Conservation (phyloP, 2,113 vertebrate species). For the Abramis brama region DNA sequence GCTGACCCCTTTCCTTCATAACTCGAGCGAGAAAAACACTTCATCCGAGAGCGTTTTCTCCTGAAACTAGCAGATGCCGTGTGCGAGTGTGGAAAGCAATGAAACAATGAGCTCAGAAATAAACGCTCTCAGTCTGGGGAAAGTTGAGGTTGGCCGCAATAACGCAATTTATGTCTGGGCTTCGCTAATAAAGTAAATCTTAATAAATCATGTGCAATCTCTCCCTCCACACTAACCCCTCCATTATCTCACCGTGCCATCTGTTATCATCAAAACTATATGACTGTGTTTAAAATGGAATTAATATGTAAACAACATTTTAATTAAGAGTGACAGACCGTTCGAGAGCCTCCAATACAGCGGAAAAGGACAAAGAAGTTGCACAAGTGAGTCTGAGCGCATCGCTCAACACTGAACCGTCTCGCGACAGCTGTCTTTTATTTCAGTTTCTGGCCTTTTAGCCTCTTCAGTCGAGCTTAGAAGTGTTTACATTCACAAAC, state of each 20-base stretch:
- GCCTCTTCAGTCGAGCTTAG: background rate
- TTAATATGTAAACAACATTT: slow-evolving; percentile 99
- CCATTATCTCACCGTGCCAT: slow-evolving; percentile 89
- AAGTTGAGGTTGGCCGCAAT: slow-evolving; percentile 78
- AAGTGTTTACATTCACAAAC: too few species aligned
- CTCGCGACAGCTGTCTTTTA: background rate
- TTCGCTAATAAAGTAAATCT: slow-evolving; percentile 92
- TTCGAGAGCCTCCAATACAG: slow-evolving; percentile 27
- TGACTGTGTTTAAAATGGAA: slow-evolving; percentile 97
- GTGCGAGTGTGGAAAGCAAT: slow-evolving; percentile 28
- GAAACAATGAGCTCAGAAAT: slow-evolving; percentile 76
- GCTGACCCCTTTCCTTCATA: slow-evolving; percentile 54
- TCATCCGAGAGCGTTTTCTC: slow-evolving; percentile 42
- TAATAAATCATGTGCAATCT: slow-evolving; percentile 94
- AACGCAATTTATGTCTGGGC: slow-evolving; percentile 82
- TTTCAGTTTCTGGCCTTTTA: background rate
- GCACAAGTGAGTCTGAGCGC: background rate
- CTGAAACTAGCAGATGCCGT: slow-evolving; percentile 55
- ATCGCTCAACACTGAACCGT: background rate
- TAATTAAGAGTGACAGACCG: slow-evolving; percentile 97
- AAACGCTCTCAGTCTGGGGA: slow-evolving; percentile 72
- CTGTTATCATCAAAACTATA: slow-evolving; percentile 98
- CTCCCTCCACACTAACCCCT: slow-evolving; percentile 88
- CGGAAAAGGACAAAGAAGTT: slow-evolving; percentile 7
- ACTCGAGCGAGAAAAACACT: slow-evolving; percentile 53